Base-by-base conservation (phyloP, 1,140 invertebrate species). In the Panulirus ornatus region DNA sequence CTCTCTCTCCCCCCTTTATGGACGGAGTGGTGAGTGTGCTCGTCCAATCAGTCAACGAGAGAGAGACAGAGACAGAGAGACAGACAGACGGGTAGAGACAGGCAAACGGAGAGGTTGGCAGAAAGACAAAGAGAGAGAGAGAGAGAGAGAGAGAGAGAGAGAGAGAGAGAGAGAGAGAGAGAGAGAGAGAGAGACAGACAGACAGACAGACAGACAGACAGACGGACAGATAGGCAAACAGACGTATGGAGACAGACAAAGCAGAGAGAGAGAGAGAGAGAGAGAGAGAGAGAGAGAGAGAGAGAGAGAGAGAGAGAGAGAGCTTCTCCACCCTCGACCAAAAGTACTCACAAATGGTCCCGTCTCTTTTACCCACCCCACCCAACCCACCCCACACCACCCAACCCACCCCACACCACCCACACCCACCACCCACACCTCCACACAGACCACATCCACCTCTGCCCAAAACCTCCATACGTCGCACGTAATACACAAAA, bases 21-120 rank as follows among this genome's bases (percentile, higher is more conserved):
- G 51, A 22, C 22, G 51, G 9, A 54, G 9, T 11, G 22, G 22
- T 54, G 22, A 54, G 51, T 54, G 22, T 54, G n/a, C n/a, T n/a
- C n/a, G n/a, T n/a, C n/a, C n/a, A 54, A 11, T n/a, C n/a, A n/a
- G n/a, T n/a, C n/a, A n/a, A n/a, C n/a, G n/a, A n/a, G n/a, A n/a
- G n/a, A n/a, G n/a, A n/a, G n/a, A n/a, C n/a, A n/a, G 5, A 66
- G 63, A 66, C n/a, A 78, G 75, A 78, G 22, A 78, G 75, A 42
- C 27, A 78, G 75, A 27, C 6, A 47, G 2, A 38, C n/a, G 38
- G 73, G 22, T 3, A 76, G 73, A 40, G 9, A 76, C 8, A 40
- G 9, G 34, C 8, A 76, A 3, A 76, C 8, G 22, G 9, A 76
- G 30, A 76, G 9, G 34, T 8, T 6, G 9, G 34, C 0, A 44